Conservation (phyloP, 2,113 vertebrate species). For the Butorides virescens region DNA sequence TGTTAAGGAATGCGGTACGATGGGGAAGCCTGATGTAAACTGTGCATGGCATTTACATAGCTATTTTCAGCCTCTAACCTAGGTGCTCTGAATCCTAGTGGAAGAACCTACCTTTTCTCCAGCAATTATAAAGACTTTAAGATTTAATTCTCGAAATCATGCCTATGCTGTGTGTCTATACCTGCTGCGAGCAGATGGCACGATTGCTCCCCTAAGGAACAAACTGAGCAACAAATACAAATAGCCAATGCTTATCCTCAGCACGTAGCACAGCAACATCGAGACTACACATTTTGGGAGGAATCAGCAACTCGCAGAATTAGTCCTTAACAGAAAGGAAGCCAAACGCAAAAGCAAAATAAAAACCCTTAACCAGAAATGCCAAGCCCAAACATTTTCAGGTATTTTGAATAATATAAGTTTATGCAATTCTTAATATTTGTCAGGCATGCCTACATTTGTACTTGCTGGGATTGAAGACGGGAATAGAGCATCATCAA, state of each 20-base stretch:
- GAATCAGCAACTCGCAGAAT: not conserved
- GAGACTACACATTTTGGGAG: not conserved
- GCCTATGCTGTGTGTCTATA: not conserved
- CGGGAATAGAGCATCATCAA: not conserved
- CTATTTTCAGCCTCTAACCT: not conserved
- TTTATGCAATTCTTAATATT: not conserved
- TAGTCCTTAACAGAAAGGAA: not conserved
- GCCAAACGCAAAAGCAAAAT: not conserved
- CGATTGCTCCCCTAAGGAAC: not conserved
- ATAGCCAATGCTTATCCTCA: not conserved
- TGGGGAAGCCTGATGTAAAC: not conserved
- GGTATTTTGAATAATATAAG: not conserved
- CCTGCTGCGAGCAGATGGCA: slow-evolving; percentile 19
- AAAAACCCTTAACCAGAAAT: not conserved
- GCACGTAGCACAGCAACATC: not conserved
- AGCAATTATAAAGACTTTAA: not conserved
- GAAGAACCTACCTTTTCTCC: not conserved
- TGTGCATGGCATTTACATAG: not conserved
- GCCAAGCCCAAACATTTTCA: not conserved
- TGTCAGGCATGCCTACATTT: not conserved
- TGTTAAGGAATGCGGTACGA: not conserved
- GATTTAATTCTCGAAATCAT: not conserved
- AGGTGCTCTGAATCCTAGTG: not conserved
- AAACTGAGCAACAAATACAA: not conserved
- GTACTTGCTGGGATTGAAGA: not conserved